These are phyloP conservation scores for Calephelis perditalis DNA, from an alignment of 2,888 invertebrate genomes.

Conservation along the genomic window DNA sequence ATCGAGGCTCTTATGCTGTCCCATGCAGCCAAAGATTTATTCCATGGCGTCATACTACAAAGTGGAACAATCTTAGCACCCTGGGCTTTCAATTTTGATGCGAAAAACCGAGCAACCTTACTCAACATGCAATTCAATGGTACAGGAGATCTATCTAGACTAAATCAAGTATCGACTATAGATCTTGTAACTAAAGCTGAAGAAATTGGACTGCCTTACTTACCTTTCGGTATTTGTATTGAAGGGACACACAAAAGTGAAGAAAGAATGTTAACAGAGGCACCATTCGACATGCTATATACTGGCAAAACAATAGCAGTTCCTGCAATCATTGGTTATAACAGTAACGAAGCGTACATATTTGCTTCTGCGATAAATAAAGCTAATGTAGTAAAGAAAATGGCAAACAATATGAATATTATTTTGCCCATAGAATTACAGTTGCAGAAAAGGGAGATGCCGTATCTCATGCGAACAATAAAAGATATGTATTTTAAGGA, in stretches of 20 bases:
- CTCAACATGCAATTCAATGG: slow-evolving; percentile 36
- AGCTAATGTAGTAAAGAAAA: slow-evolving; percentile 36
- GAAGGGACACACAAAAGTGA: slow-evolving; percentile 50
- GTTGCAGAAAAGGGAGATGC: slow-evolving; percentile 45
- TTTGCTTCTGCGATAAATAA: slow-evolving; percentile 48
- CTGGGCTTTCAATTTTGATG: slow-evolving; percentile 62
- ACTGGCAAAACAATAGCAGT: slow-evolving; percentile 39
- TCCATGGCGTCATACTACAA: slow-evolving; percentile 60
- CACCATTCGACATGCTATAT: slow-evolving; percentile 46
- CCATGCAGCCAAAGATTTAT: slow-evolving; percentile 45
- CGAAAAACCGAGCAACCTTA: slow-evolving; percentile 43
- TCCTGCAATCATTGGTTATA: slow-evolving; percentile 61
- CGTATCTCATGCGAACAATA: slow-evolving; percentile 42
- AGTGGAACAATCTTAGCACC: slow-evolving; percentile 61
- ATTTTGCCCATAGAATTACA: slow-evolving; percentile 56
- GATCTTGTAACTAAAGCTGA: slow-evolving; percentile 43
- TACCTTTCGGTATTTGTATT: slow-evolving; percentile 57
- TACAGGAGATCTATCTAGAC: slow-evolving; percentile 29
- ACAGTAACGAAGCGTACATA: slow-evolving; percentile 59
- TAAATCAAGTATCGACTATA: slow-evolving; percentile 37
- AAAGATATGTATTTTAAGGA: slow-evolving; percentile 52
- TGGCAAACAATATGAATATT: slow-evolving; percentile 36
- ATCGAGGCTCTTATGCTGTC: slow-evolving; percentile 53
- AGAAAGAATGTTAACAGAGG: slow-evolving; percentile 48
- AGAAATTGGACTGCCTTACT: slow-evolving; percentile 47